These are phyloP conservation scores for Microdon myrmicae DNA, from an alignment of 2,888 invertebrate genomes.

Conservation along the genomic window DNA sequence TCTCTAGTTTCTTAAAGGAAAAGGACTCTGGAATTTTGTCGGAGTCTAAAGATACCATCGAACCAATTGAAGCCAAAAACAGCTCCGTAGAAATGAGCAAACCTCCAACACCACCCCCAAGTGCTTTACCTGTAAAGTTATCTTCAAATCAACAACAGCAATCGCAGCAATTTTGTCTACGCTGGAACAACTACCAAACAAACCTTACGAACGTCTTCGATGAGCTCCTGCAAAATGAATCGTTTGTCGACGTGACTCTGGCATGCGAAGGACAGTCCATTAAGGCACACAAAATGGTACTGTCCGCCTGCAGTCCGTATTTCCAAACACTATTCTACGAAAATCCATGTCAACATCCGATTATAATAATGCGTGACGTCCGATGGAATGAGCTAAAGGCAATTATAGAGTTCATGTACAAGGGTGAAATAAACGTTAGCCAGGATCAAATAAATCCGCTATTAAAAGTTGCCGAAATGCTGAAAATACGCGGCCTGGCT, in stretches of 20 bases:
- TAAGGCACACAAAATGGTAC: constrained; percentile 92
- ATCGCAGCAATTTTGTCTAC: constrained; percentile 79
- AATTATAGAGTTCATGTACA: constrained; percentile 94
- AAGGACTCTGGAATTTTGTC: constrained; percentile 28
- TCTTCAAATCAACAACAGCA: constrained; percentile 18
- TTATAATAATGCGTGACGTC: constrained; percentile 91
- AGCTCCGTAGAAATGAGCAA: constrained; percentile 24
- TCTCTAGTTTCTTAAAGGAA: constrained; percentile 19
- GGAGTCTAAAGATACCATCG: constrained; percentile 16
- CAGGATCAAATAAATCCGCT: constrained; percentile 90
- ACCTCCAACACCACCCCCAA: constrained; percentile 33
- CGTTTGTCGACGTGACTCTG: constrained; percentile 90
- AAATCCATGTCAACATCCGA: constrained; percentile 93
- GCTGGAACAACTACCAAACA: constrained; percentile 93
- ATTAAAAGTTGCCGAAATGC: constrained; percentile 84
- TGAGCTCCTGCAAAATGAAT: constrained; percentile 87
- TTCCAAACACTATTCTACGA: constrained; percentile 91
- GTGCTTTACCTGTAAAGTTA: constrained; percentile 5
- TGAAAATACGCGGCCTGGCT: constrained; percentile 87
- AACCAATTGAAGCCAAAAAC: constrained; percentile 11
- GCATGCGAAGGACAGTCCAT: constrained; percentile 91
- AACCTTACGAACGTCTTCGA: constrained; percentile 85
- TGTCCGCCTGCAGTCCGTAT: constrained; percentile 93
- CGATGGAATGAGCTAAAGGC: constrained; percentile 90
- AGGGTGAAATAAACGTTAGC: constrained; percentile 93